A percentile compares a stretch with the other conserved stretches of the same genome.
phyloP scores from a whole-genome alignment of 2,888 invertebrate species.

The Coelinius sp. region DNA sequence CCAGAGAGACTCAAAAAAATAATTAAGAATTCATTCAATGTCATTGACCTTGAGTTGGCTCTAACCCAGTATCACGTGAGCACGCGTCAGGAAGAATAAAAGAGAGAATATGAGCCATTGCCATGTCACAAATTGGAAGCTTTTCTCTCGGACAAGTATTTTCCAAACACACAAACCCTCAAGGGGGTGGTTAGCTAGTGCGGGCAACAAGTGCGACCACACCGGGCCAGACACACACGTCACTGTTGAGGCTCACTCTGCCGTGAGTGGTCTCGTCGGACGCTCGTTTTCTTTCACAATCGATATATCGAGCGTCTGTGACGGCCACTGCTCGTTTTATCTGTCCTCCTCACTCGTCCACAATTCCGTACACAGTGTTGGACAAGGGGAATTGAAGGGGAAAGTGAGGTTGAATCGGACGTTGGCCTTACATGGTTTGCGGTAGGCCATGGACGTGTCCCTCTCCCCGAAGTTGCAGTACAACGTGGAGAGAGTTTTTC shows the following conservation, averaged over 20 bases:
- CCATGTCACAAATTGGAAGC: constrained; percentile 18
- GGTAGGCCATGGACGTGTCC: constrained; percentile 66
- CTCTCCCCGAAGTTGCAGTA: constrained; percentile 34
- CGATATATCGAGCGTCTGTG: constrained; percentile 65
- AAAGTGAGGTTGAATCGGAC: constrained; percentile 38
- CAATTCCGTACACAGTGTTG: constrained; percentile 2
- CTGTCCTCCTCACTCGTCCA: constrained; percentile 22
- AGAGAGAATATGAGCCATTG: constrained; percentile 3
- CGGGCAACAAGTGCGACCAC: constrained; percentile 44
- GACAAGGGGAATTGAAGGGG: constrained; percentile 35
- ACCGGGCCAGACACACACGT: constrained; percentile 38
- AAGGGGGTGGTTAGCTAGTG: constrained; percentile 35
- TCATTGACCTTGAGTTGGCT: not conserved
- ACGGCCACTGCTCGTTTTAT: constrained; percentile 33
- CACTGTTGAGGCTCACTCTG: constrained; percentile 25
- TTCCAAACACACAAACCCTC: constrained; percentile 58
- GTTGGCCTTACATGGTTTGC: constrained; percentile 59
- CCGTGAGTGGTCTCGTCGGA: constrained; percentile 59
- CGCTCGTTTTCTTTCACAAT: constrained; percentile 50
- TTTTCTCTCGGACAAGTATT: constrained; percentile 52
- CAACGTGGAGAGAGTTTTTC: not conserved
- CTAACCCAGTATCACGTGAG: not conserved
- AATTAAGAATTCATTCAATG: not conserved
- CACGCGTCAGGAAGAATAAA: no score
- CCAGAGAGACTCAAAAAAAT: no score